Base-by-base conservation (phyloP, 2,888 invertebrate genomes). In the Eilema sororculum region DNA sequence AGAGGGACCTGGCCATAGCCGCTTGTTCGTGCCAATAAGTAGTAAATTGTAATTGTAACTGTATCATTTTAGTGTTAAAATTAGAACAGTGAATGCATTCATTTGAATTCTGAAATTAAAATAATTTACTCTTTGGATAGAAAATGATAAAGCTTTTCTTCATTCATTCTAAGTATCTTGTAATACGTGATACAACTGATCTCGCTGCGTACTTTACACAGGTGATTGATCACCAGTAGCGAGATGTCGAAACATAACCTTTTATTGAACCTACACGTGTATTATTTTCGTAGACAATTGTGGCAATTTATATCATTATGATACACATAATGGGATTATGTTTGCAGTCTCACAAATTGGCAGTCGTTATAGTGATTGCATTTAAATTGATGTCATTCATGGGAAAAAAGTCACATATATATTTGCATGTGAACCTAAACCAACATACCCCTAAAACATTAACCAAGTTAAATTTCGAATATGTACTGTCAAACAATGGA, bases 311-410 rank as follows among this genome's bases (percentile, higher is more conserved):
- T 88, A 87, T 86, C 87, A 88, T 89, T 88, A 87, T 85, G 83
- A 89, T 89, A 88, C 85, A 86, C 86, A 87, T 89, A 90, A 88
- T 89, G 89, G 78, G 78, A 86, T 89, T 88, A 89, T 89, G 86
- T 90, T 86, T 85, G 86, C 84, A 81, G 76, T 76, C 80, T 79
- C 73, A 84, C 73, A 87, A 86, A 89, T 87, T 84, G 83, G 76
- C 69, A 78, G 84, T 88, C 84, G 88, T 90, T 90, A 88, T 71
- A 68, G 80, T 90, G 90, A 92, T 93, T 91, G 89, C 90, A 67
- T 91, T 92, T 89, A 91, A 90, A 92, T 92, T 92, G 91, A 85
- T 79, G 86, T 86, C 83, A 80, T 84, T 87, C 83, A 86, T 87
- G 87, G 81, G 77, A 60, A 69, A 65, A 65, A 33, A 52, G 52